Conservation (phyloP, 2,888 invertebrate species). For the Brachyptera putata region DNA sequence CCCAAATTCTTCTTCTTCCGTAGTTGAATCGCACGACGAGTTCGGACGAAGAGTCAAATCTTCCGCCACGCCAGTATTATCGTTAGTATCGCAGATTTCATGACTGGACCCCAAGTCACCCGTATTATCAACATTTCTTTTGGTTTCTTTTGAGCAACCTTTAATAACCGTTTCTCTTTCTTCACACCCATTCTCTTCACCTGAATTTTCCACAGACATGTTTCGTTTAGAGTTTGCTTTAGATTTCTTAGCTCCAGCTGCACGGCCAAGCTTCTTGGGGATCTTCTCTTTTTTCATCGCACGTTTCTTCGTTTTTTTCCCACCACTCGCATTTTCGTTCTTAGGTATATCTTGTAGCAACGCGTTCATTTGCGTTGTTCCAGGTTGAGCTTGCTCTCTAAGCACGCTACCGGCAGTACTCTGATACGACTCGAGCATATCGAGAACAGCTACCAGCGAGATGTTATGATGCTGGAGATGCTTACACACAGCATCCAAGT, state of each 20-base stretch:
- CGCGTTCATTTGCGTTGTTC: no score
- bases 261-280: background rate
- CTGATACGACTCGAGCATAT: conserved; percentile 20
- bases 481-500: conserved; percentile 29
- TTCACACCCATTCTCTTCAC: background rate
- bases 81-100: no score
- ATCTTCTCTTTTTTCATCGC: background rate
- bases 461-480: conserved; percentile 32
- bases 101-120: background rate
- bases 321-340: no score
- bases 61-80: no score
- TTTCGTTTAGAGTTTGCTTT: background rate
- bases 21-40: background rate
- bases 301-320: background rate
- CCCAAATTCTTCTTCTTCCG: conserved; percentile 26
- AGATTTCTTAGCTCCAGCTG: no score
- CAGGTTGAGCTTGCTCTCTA: no score
- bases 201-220: background rate
- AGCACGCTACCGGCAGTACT: background rate
- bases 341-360: no score
- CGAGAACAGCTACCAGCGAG: conserved; percentile 25
- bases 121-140: no score
- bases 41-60: background rate
- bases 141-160: no score
- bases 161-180: background rate